Percentiles rank a stretch among this genome's conserved stretches.
phyloP scores from a whole-genome alignment of 2,888 invertebrate species.

The Melitaea athalia region DNA sequence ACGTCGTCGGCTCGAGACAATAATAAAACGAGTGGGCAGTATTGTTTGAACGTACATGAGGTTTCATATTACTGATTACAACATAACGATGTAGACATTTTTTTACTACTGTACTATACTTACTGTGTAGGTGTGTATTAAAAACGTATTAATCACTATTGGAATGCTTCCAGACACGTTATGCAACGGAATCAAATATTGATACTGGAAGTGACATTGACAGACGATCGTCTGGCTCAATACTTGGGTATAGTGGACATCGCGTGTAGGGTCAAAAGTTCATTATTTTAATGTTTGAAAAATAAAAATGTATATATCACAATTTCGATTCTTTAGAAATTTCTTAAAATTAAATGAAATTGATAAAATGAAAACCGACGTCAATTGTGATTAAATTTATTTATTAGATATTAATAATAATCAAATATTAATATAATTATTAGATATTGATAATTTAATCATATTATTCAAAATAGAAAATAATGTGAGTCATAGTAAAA shows the following conservation, averaged over 20 bases:
- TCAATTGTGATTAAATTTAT: no score
- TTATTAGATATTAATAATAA: no score
- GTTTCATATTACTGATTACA: slow-evolving; percentile 55
- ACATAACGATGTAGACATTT: slow-evolving; percentile 65
- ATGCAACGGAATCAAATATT: slow-evolving; percentile 33
- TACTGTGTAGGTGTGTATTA: slow-evolving; percentile 52
- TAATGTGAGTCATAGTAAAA: neutral
- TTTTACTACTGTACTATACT: slow-evolving; percentile 48
- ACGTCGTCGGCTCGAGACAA: slow-evolving; percentile 49
- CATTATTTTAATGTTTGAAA: neutral
- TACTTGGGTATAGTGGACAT: neutral
- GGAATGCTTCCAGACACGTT: slow-evolving; percentile 38
- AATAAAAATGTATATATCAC: neutral
- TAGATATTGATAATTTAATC: no score
- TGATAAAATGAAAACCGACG: no score
- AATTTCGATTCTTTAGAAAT: no score
- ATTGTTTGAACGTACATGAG: slow-evolving; percentile 57
- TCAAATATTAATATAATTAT: no score
- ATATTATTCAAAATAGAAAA: no score
- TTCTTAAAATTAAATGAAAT: no score
- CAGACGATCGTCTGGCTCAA: neutral
- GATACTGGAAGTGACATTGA: slow-evolving; percentile 22
- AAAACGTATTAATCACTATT: slow-evolving; percentile 59
- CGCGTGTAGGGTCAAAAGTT: neutral
- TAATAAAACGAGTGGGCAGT: slow-evolving; percentile 62